A percentile compares a stretch with the other conserved stretches of the same genome.
These are phyloP conservation scores for Hozukius guyotensis DNA, from an alignment of 2,797 vertebrate genomes.

Conservation along the genomic window DNA sequence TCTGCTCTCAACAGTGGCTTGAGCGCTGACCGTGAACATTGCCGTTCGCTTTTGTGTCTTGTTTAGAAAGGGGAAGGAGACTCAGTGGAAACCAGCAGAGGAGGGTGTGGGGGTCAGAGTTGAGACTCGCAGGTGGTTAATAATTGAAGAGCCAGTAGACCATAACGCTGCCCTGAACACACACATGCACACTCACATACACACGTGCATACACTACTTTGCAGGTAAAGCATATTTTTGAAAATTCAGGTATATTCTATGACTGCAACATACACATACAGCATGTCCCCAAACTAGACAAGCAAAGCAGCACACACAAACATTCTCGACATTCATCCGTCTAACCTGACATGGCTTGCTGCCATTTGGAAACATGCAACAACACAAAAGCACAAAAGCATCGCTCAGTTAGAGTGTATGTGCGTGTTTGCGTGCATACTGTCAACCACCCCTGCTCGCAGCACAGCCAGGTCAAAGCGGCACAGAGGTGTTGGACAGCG, in stretches of 20 bases:
- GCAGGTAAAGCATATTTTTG: background rate
- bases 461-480: constrained; percentile 47
- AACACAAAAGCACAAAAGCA: background rate
- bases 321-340: background rate
- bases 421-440: background rate
- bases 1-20: constrained; percentile 33
- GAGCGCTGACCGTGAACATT: constrained; percentile 63
- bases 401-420: background rate
- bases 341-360: background rate
- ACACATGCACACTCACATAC: background rate
- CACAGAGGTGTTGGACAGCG: constrained; percentile 59
- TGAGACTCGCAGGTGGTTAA: constrained; percentile 57
- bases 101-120: constrained; percentile 55
- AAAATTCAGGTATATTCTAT: background rate
- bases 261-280: background rate
- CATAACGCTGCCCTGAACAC: background rate
- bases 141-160: constrained; percentile 35
- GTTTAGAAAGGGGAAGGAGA: constrained; percentile 37
- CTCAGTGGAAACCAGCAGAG: constrained; percentile 35
- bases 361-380: background rate
- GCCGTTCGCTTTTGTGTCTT: constrained; percentile 49
- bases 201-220: background rate
- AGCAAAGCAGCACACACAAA: background rate
- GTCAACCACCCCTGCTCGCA: constrained; percentile 10
- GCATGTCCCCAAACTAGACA: background rate